Percentiles rank a stretch among this genome's conserved stretches.
These are phyloP conservation scores for Sebastolobus alascanus DNA, from an alignment of 2,797 vertebrate genomes.

Conservation along the genomic window DNA sequence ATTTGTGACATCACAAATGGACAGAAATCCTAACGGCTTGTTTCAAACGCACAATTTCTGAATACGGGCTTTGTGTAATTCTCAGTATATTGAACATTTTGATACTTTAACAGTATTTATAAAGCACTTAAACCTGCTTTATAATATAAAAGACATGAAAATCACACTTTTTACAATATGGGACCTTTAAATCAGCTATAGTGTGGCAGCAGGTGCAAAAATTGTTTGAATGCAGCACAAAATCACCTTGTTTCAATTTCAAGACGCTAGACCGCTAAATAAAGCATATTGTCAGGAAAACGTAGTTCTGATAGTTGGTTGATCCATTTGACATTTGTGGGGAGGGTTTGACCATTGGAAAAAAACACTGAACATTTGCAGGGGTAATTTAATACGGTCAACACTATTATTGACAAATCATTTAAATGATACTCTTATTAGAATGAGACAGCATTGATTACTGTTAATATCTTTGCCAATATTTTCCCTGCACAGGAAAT, in stretches of 20 bases:
- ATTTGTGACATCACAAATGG: no score
- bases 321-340: background rate
- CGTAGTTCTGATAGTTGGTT: background rate
- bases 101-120: no score
- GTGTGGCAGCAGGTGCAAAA: background rate
- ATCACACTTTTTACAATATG: no score
- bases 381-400: background rate
- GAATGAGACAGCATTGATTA: slow-evolving; percentile 17
- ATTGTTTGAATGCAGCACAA: background rate
- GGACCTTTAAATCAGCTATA: background rate
- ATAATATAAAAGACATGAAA: no score
- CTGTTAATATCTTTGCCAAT: slow-evolving; percentile 39
- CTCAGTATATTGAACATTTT: no score
- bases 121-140: no score
- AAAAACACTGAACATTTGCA: background rate
- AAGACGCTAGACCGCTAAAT: background rate
- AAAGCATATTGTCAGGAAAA: background rate
- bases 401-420: slow-evolving; percentile 22
- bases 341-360: background rate
- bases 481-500: slow-evolving; percentile 3
- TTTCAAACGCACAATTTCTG: no score
- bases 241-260: background rate
- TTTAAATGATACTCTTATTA: slow-evolving; percentile 3
- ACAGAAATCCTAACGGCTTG: no score
- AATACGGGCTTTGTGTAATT: no score